phyloP scores from a whole-genome alignment of 2,797 vertebrate genomes.

The Tympanoctomys barrerae region DNA sequence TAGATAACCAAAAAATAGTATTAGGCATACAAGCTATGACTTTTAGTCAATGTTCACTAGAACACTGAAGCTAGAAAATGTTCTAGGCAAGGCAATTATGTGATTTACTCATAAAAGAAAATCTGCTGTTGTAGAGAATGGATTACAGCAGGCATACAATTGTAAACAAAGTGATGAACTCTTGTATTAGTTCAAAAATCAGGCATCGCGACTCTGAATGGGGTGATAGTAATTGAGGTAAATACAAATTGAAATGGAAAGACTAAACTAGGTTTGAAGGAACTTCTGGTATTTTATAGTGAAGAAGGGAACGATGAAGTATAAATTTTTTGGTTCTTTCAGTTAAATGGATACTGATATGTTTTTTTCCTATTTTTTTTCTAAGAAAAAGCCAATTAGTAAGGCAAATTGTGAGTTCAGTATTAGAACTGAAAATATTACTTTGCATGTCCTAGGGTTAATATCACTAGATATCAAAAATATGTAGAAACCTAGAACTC shows the following conservation, averaged over 20 bases:
- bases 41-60: neutral
- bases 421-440: neutral
- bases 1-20: neutral
- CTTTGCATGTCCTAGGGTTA: neutral
- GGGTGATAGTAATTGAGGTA: neutral
- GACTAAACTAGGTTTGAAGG: neutral
- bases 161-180: neutral
- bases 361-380: neutral
- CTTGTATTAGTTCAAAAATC: neutral
- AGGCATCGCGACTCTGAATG: neutral
- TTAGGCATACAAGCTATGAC: neutral
- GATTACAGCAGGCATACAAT: neutral
- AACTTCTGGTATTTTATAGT: neutral
- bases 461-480: neutral
- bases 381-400: neutral
- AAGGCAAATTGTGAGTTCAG: neutral
- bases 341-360: neutral
- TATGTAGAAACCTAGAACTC: neutral
- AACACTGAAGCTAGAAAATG: neutral
- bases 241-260: constrained; percentile 23
- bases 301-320: neutral
- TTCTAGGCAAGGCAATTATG: neutral
- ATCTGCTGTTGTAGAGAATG: neutral
- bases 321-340: neutral
- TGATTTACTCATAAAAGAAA: neutral